A percentile compares a stretch with the other conserved stretches of the same genome.
phyloP scores from a whole-genome alignment of 2,888 invertebrate genomes.

The Strigamia crassipes region DNA sequence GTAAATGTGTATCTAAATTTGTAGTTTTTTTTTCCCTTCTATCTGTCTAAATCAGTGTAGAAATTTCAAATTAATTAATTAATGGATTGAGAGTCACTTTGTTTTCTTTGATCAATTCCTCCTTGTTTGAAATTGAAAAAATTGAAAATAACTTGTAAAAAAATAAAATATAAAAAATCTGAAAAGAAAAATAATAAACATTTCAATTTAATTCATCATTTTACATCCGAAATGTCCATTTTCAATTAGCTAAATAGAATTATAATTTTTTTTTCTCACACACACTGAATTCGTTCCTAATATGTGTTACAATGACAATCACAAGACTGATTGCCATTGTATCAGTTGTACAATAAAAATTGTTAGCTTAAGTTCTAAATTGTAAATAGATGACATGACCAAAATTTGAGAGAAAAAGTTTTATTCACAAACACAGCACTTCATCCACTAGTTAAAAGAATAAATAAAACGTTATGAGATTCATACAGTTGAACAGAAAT shows the following conservation, averaged over 20 bases:
- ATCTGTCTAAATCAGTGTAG: not conserved
- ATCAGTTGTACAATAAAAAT: not conserved
- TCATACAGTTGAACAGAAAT: not conserved
- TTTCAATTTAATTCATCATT: too few relatives aligned
- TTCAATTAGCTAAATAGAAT: too few relatives aligned
- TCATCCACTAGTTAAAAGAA: not conserved
- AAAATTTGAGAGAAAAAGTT: not conserved
- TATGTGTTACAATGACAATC: not conserved
- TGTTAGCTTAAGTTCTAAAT: not conserved
- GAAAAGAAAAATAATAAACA: too few relatives aligned
- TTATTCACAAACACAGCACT: not conserved
- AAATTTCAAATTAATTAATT: too few relatives aligned
- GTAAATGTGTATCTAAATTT: not conserved
- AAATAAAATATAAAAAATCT: too few relatives aligned
- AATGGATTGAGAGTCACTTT: too few relatives aligned
- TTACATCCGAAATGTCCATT: too few relatives aligned
- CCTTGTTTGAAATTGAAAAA: too few relatives aligned
- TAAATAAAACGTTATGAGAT: not conserved
- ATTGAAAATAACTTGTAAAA: too few relatives aligned
- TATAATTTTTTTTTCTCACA: too few relatives aligned
- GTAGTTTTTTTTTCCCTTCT: not conserved
- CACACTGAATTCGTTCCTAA: too few relatives aligned
- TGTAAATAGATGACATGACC: not conserved
- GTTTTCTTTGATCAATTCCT: too few relatives aligned
- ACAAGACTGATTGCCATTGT: not conserved